These are phyloP conservation scores for Danio tinwini DNA, from an alignment of 2,797 vertebrate species.

Conservation along the genomic window DNA sequence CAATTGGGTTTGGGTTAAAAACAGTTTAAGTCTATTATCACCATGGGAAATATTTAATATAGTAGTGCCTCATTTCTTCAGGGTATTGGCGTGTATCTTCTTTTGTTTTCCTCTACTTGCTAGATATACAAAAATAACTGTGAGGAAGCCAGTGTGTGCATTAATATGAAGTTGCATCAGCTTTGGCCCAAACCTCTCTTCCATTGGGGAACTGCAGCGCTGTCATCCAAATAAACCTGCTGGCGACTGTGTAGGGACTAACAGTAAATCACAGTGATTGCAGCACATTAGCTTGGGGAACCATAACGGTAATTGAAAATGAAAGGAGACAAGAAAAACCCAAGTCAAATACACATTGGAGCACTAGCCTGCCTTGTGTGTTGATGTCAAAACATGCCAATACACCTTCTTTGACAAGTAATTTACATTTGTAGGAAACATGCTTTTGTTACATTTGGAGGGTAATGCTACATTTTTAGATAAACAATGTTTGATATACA, in stretches of 20 bases:
- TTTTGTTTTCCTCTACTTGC: neutral
- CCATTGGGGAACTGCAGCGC: neutral
- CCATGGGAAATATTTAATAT: too few relatives aligned
- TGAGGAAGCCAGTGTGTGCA: constrained; percentile 1
- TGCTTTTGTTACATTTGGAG: neutral
- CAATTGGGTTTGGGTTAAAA: too few relatives aligned
- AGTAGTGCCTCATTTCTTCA: neutral
- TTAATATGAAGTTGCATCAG: constrained; percentile 5
- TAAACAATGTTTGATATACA: too few relatives aligned
- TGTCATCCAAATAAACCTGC: constrained; percentile 29
- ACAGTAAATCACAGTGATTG: constrained; percentile 68
- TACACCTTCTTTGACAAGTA: constrained; percentile 1
- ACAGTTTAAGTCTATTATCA: too few relatives aligned
- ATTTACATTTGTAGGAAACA: neutral
- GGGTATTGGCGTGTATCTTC: neutral
- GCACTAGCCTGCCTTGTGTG: neutral
- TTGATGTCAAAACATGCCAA: neutral
- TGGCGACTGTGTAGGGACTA: constrained; percentile 32
- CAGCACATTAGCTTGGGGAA: constrained; percentile 66
- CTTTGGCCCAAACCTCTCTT: neutral
- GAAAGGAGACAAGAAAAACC: constrained; percentile 59
- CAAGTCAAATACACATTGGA: constrained; percentile 22
- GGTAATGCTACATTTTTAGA: neutral
- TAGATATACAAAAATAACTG: neutral
- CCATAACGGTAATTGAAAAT: constrained; percentile 73